Evolutionary conservation across 2,797 vertebrate genomes (phyloP).

Genomic region (Pogonophryne albipinna): DNA sequence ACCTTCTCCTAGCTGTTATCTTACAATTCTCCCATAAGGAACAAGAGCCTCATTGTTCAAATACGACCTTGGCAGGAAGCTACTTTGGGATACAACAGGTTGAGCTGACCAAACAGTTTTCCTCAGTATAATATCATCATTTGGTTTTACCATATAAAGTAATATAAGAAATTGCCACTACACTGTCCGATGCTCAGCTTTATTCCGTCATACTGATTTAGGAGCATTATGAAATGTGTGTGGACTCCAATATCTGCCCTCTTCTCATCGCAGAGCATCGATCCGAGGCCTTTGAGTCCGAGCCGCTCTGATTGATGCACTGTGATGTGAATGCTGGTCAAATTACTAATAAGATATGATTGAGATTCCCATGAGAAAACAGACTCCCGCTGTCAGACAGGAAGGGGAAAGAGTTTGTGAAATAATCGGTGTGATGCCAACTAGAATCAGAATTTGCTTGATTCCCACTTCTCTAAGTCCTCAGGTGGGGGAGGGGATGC

Average conservation of each 20-base stretch:
- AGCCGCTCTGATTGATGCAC: slow-evolving; percentile 46
- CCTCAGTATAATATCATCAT: no score
- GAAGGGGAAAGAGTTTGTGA: slow-evolving; percentile 27
- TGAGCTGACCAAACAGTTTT: no score
- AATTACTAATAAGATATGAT: slow-evolving; percentile 64
- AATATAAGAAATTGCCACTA: no score
- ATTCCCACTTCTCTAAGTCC: slow-evolving; percentile 13
- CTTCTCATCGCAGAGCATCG: slow-evolving; percentile 53
- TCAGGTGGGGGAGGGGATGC: slow-evolving; percentile 40
- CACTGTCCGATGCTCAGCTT: slow-evolving; percentile 18
- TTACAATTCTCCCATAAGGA: no score
- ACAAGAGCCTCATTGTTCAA: no score
- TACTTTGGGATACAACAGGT: no score
- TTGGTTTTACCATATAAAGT: no score
- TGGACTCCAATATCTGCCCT: slow-evolving; percentile 37
- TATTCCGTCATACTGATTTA: slow-evolving; percentile 56
- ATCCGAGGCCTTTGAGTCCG: slow-evolving; percentile 49
- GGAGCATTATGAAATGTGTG: slow-evolving; percentile 30
- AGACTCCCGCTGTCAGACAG: slow-evolving; percentile 34
- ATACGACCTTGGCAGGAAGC: no score
- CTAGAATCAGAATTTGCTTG: slow-evolving; percentile 5
- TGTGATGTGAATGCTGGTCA: slow-evolving; percentile 47
- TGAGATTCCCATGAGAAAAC: slow-evolving; percentile 37
- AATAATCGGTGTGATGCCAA: slow-evolving; percentile 16
- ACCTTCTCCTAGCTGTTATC: no score